Percentiles rank a stretch among this genome's conserved stretches.
Conservation (phyloP, 2,797 vertebrate genomes). For the Sitta carolinensis region DNA sequence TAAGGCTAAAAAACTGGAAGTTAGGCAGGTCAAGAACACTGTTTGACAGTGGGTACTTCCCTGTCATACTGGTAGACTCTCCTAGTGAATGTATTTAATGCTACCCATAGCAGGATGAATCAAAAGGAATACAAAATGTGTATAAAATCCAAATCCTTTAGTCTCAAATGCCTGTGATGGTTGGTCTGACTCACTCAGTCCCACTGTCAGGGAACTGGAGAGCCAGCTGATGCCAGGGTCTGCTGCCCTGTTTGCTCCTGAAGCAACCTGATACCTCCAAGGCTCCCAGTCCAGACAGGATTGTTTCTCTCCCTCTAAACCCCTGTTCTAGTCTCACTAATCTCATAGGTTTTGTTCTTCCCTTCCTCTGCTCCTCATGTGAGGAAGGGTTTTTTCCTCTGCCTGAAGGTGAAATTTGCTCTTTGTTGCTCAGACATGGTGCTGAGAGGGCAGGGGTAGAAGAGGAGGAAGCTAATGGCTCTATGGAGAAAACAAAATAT, state of each 20-base stretch:
- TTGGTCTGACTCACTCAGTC: neutral
- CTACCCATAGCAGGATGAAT: neutral
- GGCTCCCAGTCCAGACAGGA: neutral
- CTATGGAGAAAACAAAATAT: neutral
- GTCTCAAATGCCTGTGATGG: neutral
- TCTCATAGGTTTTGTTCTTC: neutral
- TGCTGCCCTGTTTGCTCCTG: neutral
- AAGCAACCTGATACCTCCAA: neutral
- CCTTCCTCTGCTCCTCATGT: neutral
- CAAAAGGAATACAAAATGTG: neutral
- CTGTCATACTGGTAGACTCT: accelerated
- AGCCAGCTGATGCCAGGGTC: neutral
- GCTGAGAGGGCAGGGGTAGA: neutral
- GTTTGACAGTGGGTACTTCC: neutral
- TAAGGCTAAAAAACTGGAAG: neutral
- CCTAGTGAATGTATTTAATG: neutral
- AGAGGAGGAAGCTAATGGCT: neutral
- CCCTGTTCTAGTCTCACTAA: neutral
- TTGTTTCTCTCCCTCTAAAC: neutral
- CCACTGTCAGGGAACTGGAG: neutral
- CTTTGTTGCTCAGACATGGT: neutral
- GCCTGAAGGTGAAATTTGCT: neutral
- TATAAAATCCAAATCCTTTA: neutral
- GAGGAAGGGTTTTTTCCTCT: neutral
- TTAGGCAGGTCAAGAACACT: neutral